phyloP scores from a whole-genome alignment of 2,888 invertebrate genomes.

The Dryobota labecula region DNA sequence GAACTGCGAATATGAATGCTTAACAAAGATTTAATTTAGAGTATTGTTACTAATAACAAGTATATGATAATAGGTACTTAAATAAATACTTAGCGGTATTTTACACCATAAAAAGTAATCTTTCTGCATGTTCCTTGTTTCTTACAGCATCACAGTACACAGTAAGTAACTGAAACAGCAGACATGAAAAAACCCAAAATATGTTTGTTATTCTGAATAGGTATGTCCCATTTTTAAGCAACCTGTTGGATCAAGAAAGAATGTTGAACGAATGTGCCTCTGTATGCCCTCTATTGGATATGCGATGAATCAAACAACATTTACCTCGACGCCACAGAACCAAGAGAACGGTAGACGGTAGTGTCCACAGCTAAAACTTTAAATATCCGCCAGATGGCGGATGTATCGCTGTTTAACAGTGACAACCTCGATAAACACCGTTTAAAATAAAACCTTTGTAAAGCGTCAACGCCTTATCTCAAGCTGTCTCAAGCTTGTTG shows the following conservation, averaged over 20 bases:
- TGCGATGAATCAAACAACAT: conserved; percentile 14
- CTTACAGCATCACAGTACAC: background rate
- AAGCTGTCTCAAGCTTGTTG: background rate
- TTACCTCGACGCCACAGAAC: background rate
- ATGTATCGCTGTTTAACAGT: background rate
- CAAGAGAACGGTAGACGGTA: background rate
- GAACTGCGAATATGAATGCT: conserved; percentile 43
- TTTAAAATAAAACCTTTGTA: background rate
- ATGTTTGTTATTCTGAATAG: background rate
- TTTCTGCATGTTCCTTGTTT: background rate
- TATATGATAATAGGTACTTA: conserved; percentile 15
- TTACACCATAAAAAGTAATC: background rate
- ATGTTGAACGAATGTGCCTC: conserved; percentile 1
- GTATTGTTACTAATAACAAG: conserved; percentile 29
- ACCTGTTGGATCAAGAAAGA: conserved; percentile 34
- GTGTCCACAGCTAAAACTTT: background rate
- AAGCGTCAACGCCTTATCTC: background rate
- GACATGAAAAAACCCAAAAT: background rate
- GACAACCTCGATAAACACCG: background rate
- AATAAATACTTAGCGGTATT: conserved; percentile 7
- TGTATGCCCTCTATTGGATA: conserved; percentile 54
- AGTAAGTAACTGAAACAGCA: conserved; percentile 5
- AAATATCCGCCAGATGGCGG: conserved; percentile 48
- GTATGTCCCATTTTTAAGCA: conserved; percentile 9
- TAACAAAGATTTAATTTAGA: conserved; percentile 49